Evolutionary conservation across 2,888 invertebrate species (phyloP).

Genomic region (Amphipyra tragopoginis): DNA sequence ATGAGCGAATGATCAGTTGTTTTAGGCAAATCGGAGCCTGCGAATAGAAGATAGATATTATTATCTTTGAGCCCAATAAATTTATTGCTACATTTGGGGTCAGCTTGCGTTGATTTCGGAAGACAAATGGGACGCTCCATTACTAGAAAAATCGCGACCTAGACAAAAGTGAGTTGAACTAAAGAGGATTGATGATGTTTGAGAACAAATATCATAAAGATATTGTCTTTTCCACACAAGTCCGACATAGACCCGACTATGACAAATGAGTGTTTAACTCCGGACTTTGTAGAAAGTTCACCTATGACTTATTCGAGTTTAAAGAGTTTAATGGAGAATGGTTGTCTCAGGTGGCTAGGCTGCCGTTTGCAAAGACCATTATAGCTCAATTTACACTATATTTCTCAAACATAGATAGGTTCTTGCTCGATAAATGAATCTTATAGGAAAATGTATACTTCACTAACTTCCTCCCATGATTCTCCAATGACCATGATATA

Average conservation of each 20-base stretch:
- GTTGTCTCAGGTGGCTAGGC: slow-evolving; percentile 36
- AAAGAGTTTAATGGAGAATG: slow-evolving; percentile 45
- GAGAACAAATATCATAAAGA: slow-evolving; percentile 40
- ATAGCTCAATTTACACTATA: slow-evolving; percentile 13
- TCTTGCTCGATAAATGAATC: slow-evolving; percentile 2
- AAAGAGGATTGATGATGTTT: slow-evolving; percentile 28
- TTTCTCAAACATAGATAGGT: slow-evolving; percentile 1
- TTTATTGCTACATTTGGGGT: slow-evolving; percentile 21
- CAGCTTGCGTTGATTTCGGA: slow-evolving; percentile 13
- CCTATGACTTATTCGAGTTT: slow-evolving; percentile 45
- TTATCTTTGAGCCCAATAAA: slow-evolving; percentile 18
- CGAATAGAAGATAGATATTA: slow-evolving; percentile 28
- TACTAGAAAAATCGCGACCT: slow-evolving; percentile 21
- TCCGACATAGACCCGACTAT: slow-evolving; percentile 35
- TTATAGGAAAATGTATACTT: slow-evolving; percentile 3
- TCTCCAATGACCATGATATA: not conserved
- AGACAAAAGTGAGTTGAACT: slow-evolving; percentile 10
- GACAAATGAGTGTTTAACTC: slow-evolving; percentile 39
- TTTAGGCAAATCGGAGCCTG: slow-evolving; percentile 16
- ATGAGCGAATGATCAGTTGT: slow-evolving; percentile 27
- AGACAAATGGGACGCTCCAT: slow-evolving; percentile 20
- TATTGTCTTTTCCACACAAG: slow-evolving; percentile 31
- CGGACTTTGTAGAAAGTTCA: slow-evolving; percentile 34
- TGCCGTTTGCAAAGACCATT: slow-evolving; percentile 17
- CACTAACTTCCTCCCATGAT: not conserved